Evolutionary conservation across 2,888 invertebrate genomes (phyloP).

Genomic region (Patella pellucida): DNA sequence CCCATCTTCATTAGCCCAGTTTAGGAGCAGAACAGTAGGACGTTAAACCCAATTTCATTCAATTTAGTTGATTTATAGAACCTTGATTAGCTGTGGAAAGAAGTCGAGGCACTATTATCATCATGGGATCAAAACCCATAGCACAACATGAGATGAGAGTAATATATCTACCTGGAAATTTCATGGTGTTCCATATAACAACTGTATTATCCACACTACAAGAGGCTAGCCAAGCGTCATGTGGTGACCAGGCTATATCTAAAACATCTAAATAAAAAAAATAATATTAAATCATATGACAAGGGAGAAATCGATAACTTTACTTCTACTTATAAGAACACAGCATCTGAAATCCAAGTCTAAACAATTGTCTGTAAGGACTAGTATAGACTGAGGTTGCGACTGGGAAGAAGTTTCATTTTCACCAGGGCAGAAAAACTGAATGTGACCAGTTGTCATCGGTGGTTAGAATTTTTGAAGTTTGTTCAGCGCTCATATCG

Average conservation of each 20-base stretch:
- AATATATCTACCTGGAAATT: slow-evolving; percentile 78
- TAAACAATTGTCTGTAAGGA: too few species aligned
- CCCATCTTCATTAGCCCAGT: too few species aligned
- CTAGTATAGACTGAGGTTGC: too few species aligned
- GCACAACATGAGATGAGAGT: not conserved
- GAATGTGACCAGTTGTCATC: too few species aligned
- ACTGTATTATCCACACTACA: slow-evolving; percentile 97
- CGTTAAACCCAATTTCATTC: too few species aligned
- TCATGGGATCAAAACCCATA: not conserved
- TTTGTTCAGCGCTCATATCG: too few species aligned
- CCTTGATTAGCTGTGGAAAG: not conserved
- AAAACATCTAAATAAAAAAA: slow-evolving; percentile 81
- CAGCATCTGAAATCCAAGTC: too few species aligned
- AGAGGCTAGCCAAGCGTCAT: slow-evolving; percentile 93
- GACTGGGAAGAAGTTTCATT: too few species aligned
- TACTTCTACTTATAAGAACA: not conserved
- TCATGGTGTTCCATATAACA: slow-evolving; percentile 96
- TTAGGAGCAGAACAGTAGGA: too few species aligned
- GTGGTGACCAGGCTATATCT: slow-evolving; percentile 96
- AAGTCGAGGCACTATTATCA: not conserved
- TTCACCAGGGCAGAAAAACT: too few species aligned
- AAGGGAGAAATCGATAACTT: not conserved
- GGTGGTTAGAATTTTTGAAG: too few species aligned
- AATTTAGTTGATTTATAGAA: not conserved
- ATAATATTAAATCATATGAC: not conserved